Evolutionary conservation across 2,888 invertebrate genomes (phyloP).

Genomic region (Pandemis heparana): DNA sequence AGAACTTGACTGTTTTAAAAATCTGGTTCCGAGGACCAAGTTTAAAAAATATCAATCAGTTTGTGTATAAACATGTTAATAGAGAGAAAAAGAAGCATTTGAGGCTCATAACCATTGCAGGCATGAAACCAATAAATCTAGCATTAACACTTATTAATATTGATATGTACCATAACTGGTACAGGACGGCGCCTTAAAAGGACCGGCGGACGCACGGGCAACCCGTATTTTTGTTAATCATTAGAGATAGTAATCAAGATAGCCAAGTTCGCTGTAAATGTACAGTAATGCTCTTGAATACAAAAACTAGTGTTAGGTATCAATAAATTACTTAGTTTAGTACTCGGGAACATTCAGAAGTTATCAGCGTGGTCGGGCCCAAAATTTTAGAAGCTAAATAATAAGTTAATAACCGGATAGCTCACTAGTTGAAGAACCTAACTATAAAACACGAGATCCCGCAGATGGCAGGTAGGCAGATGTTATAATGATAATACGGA

Average conservation of each 20-base stretch:
- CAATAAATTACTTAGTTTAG: neutral
- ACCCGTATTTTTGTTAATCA: conserved; percentile 38
- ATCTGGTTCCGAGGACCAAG: conserved; percentile 8
- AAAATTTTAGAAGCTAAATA: too few species aligned
- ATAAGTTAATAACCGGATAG: too few species aligned
- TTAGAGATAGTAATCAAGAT: conserved; percentile 44
- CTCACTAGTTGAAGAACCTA: too few species aligned
- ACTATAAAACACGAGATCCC: too few species aligned
- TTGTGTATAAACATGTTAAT: conserved; percentile 12
- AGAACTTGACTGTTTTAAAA: neutral
- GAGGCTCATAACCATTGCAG: conserved; percentile 3
- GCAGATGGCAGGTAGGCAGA: too few species aligned
- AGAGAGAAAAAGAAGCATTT: conserved; percentile 7
- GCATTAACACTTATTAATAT: conserved; percentile 43
- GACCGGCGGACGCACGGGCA: conserved; percentile 33
- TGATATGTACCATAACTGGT: conserved; percentile 39
- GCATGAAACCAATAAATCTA: conserved; percentile 42
- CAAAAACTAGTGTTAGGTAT: neutral
- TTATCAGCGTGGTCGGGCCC: too few species aligned
- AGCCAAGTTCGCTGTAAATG: conserved; percentile 29
- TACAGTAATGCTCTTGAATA: neutral
- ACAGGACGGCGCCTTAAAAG: conserved; percentile 42
- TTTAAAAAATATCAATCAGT: neutral
- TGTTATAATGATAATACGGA: too few species aligned
- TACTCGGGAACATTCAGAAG: too few species aligned